Evolutionary conservation across 2,888 invertebrate species (phyloP).

Genomic region (Lithophane semibrunnea): DNA sequence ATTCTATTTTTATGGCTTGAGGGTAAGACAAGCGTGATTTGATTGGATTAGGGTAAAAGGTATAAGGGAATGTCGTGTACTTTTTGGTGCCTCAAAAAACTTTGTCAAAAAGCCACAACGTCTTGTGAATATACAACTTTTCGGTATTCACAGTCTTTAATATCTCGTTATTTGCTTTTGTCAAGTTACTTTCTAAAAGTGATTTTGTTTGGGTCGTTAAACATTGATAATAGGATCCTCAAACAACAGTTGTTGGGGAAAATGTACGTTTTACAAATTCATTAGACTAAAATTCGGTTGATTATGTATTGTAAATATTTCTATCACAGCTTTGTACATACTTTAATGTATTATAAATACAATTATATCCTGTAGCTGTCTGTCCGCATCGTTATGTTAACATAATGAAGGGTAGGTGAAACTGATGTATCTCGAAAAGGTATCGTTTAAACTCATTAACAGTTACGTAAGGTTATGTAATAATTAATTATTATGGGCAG

Average conservation of each 20-base stretch:
- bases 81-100: slow-evolving; percentile 51
- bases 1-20: slow-evolving; percentile 44
- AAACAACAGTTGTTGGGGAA: slow-evolving; percentile 39
- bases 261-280: slow-evolving; percentile 30
- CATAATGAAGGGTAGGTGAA: slow-evolving; percentile 37
- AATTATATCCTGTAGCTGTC: slow-evolving; percentile 39
- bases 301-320: slow-evolving; percentile 55
- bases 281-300: slow-evolving; percentile 14
- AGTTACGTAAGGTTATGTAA: slow-evolving; percentile 48
- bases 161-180: slow-evolving; percentile 60
- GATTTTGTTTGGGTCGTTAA: slow-evolving; percentile 61
- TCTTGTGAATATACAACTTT: slow-evolving; percentile 51
- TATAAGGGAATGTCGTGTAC: slow-evolving; percentile 34
- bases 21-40: slow-evolving; percentile 37
- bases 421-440: slow-evolving; percentile 53
- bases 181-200: slow-evolving; percentile 57
- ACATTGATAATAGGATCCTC: slow-evolving; percentile 43
- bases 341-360: slow-evolving; percentile 44
- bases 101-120: slow-evolving; percentile 40
- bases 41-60: slow-evolving; percentile 34
- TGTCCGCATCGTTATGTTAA: slow-evolving; percentile 26
- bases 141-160: slow-evolving; percentile 53
- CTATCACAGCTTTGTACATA: slow-evolving; percentile 58
- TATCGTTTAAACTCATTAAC: slow-evolving; percentile 59
- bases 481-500: slow-evolving; percentile 53